These are phyloP conservation scores for Zoanthus sansibaricus DNA, from an alignment of 92 coral and sea anemone species.

Conservation along the genomic window DNA sequence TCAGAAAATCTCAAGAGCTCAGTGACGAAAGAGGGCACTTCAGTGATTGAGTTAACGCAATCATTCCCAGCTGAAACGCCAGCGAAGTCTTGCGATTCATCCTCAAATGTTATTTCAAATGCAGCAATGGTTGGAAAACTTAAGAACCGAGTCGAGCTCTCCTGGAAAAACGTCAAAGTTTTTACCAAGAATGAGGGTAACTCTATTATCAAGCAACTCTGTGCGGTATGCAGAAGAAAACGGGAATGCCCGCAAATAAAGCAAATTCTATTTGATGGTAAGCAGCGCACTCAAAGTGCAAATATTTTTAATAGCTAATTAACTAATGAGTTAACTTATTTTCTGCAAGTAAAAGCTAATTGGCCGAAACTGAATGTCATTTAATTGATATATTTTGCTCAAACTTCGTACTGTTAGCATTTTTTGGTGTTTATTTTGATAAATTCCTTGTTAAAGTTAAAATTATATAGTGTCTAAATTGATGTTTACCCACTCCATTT, in stretches of 20 bases:
- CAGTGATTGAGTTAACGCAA: not conserved
- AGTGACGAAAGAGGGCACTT: not conserved
- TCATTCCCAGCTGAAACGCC: not conserved
- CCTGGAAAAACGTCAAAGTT: slow-evolving; percentile 69
- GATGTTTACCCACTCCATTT: not conserved
- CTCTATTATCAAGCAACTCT: slow-evolving; percentile 71
- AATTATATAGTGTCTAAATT: not conserved
- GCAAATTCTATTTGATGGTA: slow-evolving; percentile 89
- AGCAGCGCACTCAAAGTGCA: not conserved
- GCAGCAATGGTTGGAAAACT: not conserved
- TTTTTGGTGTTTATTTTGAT: too few relatives aligned
- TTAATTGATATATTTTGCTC: not conserved
- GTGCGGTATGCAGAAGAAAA: slow-evolving; percentile 49
- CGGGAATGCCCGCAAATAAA: slow-evolving; percentile 62
- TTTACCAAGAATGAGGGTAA: slow-evolving; percentile 69
- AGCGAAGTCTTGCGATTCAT: not conserved
- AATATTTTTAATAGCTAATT: too few relatives aligned
- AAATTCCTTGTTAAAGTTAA: not conserved
- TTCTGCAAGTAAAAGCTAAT: too few relatives aligned
- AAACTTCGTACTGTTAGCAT: too few relatives aligned
- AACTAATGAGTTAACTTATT: too few relatives aligned
- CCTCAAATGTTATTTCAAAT: not conserved
- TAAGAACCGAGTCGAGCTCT: not conserved
- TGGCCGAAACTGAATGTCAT: too few relatives aligned
- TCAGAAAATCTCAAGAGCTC: not conserved